Base-by-base conservation (phyloP, 2,888 invertebrate species). In the Eupeodes latifasciatus region DNA sequence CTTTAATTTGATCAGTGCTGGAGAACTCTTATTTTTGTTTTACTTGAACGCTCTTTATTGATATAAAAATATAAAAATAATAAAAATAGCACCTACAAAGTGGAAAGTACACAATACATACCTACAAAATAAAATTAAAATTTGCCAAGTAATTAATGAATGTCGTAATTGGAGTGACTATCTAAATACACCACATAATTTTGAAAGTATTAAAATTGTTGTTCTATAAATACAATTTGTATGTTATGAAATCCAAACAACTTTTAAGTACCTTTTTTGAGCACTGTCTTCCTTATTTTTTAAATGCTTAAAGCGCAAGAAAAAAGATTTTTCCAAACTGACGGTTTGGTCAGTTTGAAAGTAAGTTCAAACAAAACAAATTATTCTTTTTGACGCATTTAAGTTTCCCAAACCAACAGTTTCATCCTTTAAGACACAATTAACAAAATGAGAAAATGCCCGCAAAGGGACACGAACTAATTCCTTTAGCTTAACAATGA, bases 401-500 rank as follows among this genome's bases (percentile, higher is more conserved):
- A 40, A 59, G 12, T 47, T 66, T 64, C 36, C 19, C 34, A 55
- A 77, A 59, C 57, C 57, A 47, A 67, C 44, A 57, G 47, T 10
- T 47, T 57, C n/a, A 61, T 67, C 36, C 62, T 61, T 62, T 64
- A 53, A 62, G 55, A 71, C 61, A 49, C 69, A 79, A 71, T 79
- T 61, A 62, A 53, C 61, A 44, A 79, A 55, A 71, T 79, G 71
- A 71, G 55, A 79, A 79, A 62, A 79, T 53, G 47, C 40, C 19
- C 44, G 16, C 40, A 57, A 71, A 71, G 40, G 49, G 49, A 71
- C 44, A 36, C 19, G 59, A 72, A 72, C 72, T 67, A 67, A 71
- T 76, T 77, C 71, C 77, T 59, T 77, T 57, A 77, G 71, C 64
- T 66, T 72, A 72, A 59, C 57, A 72, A 80, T 72, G 34, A 71